phyloP scores from a whole-genome alignment of 2,113 vertebrate species.

The Hymenochirus boettgeri region DNA sequence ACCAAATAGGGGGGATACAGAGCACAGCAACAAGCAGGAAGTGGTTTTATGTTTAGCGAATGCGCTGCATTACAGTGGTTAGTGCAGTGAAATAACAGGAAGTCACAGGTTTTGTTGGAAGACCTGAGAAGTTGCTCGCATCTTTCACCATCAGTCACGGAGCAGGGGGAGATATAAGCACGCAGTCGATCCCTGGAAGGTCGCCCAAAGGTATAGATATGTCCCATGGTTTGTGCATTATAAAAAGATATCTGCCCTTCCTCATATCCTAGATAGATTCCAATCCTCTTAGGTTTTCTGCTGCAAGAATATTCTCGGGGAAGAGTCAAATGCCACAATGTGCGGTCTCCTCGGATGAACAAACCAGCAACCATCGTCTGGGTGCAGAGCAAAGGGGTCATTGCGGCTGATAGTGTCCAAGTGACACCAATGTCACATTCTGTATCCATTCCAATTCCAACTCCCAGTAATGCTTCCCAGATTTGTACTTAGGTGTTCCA shows the following conservation, averaged over 20 bases:
- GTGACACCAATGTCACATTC: not conserved
- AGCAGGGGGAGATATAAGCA: not conserved
- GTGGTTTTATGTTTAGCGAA: too few species aligned
- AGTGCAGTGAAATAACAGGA: not conserved
- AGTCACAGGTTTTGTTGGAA: not conserved
- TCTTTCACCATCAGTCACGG: not conserved
- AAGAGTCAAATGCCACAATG: not conserved
- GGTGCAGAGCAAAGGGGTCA: not conserved
- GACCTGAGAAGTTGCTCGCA: not conserved
- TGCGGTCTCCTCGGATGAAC: not conserved
- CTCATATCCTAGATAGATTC: not conserved
- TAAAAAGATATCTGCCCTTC: not conserved
- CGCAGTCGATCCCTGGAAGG: not conserved
- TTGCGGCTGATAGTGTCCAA: not conserved
- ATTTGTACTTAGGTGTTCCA: conserved; percentile 1
- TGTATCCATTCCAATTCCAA: not conserved
- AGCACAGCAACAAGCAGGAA: too few species aligned
- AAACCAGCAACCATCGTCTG: not conserved
- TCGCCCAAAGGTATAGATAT: not conserved
- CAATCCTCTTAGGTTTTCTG: not conserved
- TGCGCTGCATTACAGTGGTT: too few species aligned
- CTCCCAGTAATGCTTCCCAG: not conserved
- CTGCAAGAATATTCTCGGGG: not conserved
- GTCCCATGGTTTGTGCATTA: not conserved
- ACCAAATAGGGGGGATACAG: too few species aligned